Evolutionary conservation across 1,140 invertebrate genomes (phyloP).

Genomic region (Fopius arisanus): DNA sequence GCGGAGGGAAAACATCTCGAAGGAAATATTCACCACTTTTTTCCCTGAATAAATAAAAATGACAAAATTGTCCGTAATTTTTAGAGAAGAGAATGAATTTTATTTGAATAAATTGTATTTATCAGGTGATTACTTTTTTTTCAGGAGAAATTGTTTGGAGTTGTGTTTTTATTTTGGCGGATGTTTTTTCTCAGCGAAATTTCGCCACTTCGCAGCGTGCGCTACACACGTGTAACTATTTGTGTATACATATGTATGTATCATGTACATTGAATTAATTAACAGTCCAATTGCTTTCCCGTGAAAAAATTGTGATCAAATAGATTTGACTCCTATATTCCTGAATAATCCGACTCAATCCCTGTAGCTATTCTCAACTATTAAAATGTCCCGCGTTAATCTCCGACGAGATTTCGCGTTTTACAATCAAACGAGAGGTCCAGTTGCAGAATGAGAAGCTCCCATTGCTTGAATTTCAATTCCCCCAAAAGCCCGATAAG

Average conservation of each 20-base stretch:
- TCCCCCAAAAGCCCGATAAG: background rate
- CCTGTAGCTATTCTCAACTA: background rate
- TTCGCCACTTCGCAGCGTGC: background rate
- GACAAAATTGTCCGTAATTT: no score
- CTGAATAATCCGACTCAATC: background rate
- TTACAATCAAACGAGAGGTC: slow-evolving; percentile 32
- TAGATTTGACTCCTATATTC: background rate
- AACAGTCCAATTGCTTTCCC: slow-evolving; percentile 15
- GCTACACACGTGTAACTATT: slow-evolving; percentile 28
- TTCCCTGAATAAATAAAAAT: no score
- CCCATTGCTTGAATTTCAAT: background rate
- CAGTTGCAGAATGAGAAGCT: slow-evolving; percentile 19
- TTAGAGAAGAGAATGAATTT: no score
- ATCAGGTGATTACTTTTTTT: no score
- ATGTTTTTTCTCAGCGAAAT: background rate
- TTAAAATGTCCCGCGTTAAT: slow-evolving; percentile 17
- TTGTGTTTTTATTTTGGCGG: background rate
- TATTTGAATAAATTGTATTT: no score
- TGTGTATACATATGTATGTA: slow-evolving; percentile 36
- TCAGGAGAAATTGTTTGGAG: no score
- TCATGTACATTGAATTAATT: slow-evolving; percentile 33
- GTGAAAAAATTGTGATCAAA: background rate
- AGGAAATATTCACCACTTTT: no score
- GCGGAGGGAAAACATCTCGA: background rate
- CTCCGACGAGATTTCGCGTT: slow-evolving; percentile 26